These are phyloP conservation scores for Atherinosoma microstoma DNA, from an alignment of 2,797 vertebrate species.

Conservation along the genomic window DNA sequence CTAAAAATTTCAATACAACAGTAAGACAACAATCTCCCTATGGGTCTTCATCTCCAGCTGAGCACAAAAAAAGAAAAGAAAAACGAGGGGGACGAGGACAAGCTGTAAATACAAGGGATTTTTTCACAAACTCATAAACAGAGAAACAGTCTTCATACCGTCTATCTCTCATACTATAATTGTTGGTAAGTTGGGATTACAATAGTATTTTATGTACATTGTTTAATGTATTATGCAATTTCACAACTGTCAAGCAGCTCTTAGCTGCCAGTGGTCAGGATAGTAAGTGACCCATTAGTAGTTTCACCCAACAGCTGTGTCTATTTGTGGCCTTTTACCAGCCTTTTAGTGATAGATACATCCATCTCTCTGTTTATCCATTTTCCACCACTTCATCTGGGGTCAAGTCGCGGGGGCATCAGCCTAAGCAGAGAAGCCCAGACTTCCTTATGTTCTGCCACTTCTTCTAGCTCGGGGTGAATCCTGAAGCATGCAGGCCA, in stretches of 20 bases:
- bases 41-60: constrained; percentile 37
- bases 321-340: neutral
- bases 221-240: too few species aligned
- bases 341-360: neutral
- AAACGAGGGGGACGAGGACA: constrained; percentile 17
- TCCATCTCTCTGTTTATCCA: too few species aligned
- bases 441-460: neutral
- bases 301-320: neutral
- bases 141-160: too few species aligned
- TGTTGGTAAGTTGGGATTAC: too few species aligned
- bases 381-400: too few species aligned
- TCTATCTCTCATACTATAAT: too few species aligned
- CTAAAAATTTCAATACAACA: constrained; percentile 11
- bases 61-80: neutral
- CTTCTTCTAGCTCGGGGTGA: neutral
- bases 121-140: too few species aligned
- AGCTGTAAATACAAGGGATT: too few species aligned
- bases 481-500: too few species aligned
- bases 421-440: neutral
- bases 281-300: neutral
- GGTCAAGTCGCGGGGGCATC: neutral
- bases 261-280: neutral
- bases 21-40: constrained; percentile 21
- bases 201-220: too few species aligned
- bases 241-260: too few species aligned